Evolutionary conservation across 2,797 vertebrate species (phyloP), one percentile per base, ranked within the genome.

Genomic region (Typhlichthys subterraneus): DNA sequence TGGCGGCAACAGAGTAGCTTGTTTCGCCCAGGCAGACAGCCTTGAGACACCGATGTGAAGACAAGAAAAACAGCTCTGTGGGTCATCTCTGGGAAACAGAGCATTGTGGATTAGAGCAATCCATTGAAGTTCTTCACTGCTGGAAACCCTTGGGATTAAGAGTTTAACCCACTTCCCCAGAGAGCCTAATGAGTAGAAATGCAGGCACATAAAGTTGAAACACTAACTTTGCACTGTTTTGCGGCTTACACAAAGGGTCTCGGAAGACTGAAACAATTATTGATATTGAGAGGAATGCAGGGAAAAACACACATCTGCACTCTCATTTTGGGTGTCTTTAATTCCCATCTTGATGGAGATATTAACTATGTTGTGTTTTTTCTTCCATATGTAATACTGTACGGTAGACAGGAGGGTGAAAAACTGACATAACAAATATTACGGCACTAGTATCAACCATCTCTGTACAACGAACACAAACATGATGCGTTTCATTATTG

Each of bases 61-160:
- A 11, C 4, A 8, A 56, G 58, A 67, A 69, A 72, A 72, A 74
- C 3, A 3, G 64, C 69, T 66, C 72, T 57, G 63, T 70, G 69
- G 63, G 75, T 67, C 59, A 56, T 75, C 71, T 71, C 51, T 29
- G 62, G 57, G 76, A 76, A 73, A 75, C 79, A 79, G 69, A 80
- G 75, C n/a, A 45, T n/a, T 47, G 82, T 81, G 59, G 79, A 88
- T 92, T 84, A 79, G 77, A 79, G 71, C 67, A 23, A 61, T 75
- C 62, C 3, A 1, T 52, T 14, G 6, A 65, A 65, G 67, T 71
- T 77, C 64, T 60, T 61, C 71, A 46, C 64, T 49, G 63, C 61
- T 53, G 57, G 17, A 68, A 85, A 65, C 64, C 77, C 76, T 76
- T 73, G 12, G 64, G 76, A 83, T 85, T 79, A 89, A 83, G 76